Conservation (phyloP, 1,140 invertebrate species). For the Drosophila pseudoananassae region DNA sequence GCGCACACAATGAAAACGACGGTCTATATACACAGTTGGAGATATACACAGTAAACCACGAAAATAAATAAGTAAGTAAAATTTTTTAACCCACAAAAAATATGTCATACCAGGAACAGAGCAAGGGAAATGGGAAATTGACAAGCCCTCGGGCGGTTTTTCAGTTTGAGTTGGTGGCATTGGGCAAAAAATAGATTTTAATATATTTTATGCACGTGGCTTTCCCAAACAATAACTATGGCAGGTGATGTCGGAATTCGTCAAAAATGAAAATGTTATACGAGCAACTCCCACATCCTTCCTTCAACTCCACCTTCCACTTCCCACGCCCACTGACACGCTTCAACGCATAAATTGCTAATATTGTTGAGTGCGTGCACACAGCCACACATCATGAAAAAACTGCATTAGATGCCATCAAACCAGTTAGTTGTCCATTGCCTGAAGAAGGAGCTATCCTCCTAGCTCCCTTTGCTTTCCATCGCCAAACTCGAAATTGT, state of each 20-base stretch:
- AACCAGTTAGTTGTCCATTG: conserved; percentile 43
- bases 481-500: conserved; percentile 29
- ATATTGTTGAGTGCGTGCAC: conserved; percentile 72
- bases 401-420: conserved; percentile 66
- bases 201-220: conserved; percentile 69
- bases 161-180: conserved; percentile 1
- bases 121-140: conserved; percentile 17
- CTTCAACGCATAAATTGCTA: conserved; percentile 78
- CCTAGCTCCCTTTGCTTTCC: background rate
- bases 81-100: conserved; percentile 28
- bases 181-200: conserved; percentile 57
- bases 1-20: conserved; percentile 29
- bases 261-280: conserved; percentile 60
- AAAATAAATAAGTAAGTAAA: conserved; percentile 30
- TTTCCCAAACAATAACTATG: conserved; percentile 49
- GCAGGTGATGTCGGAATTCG: conserved; percentile 70
- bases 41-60: background rate
- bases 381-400: conserved; percentile 23
- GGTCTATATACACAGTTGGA: background rate
- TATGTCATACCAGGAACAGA: conserved; percentile 16
- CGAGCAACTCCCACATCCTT: conserved; percentile 29
- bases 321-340: conserved; percentile 37
- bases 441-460: conserved; percentile 16
- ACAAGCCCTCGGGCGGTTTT: conserved; percentile 8
- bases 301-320: background rate